phyloP scores from a whole-genome alignment of 2,113 vertebrate species.

The Hyaena hyaena region DNA sequence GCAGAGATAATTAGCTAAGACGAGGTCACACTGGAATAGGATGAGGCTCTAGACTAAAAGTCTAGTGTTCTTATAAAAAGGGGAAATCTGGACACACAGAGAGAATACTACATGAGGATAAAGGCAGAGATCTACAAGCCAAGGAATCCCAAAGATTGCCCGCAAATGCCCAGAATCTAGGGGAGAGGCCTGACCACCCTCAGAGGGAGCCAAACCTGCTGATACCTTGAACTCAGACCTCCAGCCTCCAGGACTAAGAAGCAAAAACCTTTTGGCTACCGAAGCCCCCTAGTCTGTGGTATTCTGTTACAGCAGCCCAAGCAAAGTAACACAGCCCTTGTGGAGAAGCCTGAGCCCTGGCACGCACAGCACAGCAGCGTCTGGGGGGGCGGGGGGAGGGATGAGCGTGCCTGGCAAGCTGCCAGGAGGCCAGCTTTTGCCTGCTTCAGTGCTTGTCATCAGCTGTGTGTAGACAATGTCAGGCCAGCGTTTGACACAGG shows the following conservation, averaged over 20 bases:
- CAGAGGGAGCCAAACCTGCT: neutral
- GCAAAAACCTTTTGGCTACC: neutral
- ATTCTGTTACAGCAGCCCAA: fast-evolving
- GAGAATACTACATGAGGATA: neutral
- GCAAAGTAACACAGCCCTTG: neutral
- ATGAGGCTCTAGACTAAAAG: neutral
- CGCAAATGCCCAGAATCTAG: neutral
- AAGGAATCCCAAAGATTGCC: neutral
- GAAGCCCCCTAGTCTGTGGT: too few relatives aligned
- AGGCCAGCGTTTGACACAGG: neutral
- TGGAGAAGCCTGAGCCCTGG: neutral
- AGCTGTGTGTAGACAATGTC: neutral
- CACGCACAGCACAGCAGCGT: too few relatives aligned
- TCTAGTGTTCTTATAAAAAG: neutral
- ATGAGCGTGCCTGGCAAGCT: neutral
- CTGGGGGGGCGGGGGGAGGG: neutral
- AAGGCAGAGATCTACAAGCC: neutral
- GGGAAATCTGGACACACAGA: neutral
- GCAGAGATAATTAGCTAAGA: neutral
- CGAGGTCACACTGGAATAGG: neutral
- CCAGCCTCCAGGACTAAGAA: neutral
- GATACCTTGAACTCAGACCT: neutral
- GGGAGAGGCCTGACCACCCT: neutral
- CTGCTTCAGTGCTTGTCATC: neutral
- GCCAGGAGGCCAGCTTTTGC: neutral